Base-by-base conservation (phyloP, 2,797 vertebrate genomes). In the Bradypodion pumilum region DNA sequence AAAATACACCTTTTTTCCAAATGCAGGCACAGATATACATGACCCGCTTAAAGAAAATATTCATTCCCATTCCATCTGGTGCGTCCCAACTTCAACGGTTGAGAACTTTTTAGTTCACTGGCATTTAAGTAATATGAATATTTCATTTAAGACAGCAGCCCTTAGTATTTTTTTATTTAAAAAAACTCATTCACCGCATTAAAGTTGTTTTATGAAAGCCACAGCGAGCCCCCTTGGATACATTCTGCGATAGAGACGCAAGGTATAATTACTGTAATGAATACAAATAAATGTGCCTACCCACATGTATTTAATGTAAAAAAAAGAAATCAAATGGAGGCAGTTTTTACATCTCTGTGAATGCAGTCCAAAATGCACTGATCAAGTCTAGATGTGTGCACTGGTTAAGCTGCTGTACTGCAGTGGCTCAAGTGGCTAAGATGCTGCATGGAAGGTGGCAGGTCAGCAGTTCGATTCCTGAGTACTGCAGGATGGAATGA, bases 201-300 rank as follows among this genome's bases (percentile, higher is more conserved):
- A 12, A 32, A 35, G 25, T 72, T 25, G n/a, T 79, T 79, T 49
- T 66, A 32, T 27, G 62, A 66, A 66, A 16, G 13, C 25, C 52
- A 44, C 37, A 16, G 8, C 3, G 25, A 56, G 65, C 32, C 46
- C 12, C 7, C 13, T 56, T 49, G 15, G 25, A 69, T 69, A 32
- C 9, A 23, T 29, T 66, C 44, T 37, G 4, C 23, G 63, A 80
- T 35, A 3, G 5, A 69, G 56, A 40, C 12, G 5, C 13, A 37
- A 78, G 16, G 16, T 37, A 44, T 32, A 49, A 63, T n/a, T 63
- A 19, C 7, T 46, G 40, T 37, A 79, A 79, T 68, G 66, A 79
- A 79, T 79, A 66, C n/a, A 79, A 66, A 68, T 79, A 79, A 32
- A 32, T 27, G 44, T 35, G n/a, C 42, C 21, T 66, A n/a, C n/a